Conservation (phyloP, 2,797 vertebrate genomes). For the Spea hammondii region DNA sequence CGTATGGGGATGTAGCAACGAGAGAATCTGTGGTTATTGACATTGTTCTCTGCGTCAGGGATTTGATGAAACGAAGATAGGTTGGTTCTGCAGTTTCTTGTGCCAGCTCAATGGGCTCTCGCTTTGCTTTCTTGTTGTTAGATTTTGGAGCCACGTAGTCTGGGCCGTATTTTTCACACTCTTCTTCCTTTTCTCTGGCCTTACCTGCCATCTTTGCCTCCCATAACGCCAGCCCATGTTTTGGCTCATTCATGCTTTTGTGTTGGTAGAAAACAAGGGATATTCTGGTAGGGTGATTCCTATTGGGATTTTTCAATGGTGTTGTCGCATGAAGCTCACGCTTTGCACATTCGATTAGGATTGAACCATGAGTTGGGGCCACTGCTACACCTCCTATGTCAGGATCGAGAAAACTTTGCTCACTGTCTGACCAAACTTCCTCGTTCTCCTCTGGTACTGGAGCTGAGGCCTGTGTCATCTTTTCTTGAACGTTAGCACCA, state of each 20-base stretch:
- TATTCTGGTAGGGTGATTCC: conserved; percentile 89
- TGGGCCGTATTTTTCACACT: conserved; percentile 84
- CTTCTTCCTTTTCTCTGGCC: conserved; percentile 92
- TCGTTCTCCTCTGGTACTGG: conserved; percentile 71
- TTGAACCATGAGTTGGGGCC: conserved; percentile 92
- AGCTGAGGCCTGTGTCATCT: conserved; percentile 59
- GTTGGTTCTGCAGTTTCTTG: conserved; percentile 79
- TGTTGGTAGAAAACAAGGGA: conserved; percentile 99
- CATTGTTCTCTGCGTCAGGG: conserved; percentile 82
- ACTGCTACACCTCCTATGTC: conserved; percentile 96
- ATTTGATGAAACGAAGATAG: conserved; percentile 86
- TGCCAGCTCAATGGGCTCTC: conserved; percentile 77
- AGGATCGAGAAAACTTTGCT: conserved; percentile 95
- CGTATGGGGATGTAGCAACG: conserved; percentile 90
- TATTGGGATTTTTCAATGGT: conserved; percentile 88
- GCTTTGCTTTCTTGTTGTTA: conserved; percentile 81
- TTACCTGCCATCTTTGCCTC: conserved; percentile 98
- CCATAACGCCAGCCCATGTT: conserved; percentile 93
- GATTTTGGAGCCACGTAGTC: conserved; percentile 87
- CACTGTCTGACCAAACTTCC: conserved; percentile 96
- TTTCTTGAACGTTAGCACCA: conserved; percentile 64
- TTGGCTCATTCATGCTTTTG: conserved; percentile 96
- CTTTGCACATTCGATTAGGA: conserved; percentile 98
- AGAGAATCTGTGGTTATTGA: conserved; percentile 91
- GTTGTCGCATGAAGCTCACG: conserved; percentile 96